These are phyloP conservation scores for Cephalopterus ornatus DNA, from an alignment of 2,113 vertebrate species.

Conservation along the genomic window DNA sequence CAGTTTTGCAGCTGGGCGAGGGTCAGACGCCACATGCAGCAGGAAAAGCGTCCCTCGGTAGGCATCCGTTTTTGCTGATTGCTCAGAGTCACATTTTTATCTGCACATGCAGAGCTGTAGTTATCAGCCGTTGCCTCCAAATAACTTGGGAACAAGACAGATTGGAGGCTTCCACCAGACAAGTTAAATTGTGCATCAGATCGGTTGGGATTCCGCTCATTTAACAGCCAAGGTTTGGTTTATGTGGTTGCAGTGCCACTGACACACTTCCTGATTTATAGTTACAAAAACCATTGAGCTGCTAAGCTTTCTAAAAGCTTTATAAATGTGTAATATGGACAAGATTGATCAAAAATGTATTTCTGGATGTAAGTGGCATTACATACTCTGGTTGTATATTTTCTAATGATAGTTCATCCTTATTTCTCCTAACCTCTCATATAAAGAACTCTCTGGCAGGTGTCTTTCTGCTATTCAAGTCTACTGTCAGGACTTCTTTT, in stretches of 20 bases:
- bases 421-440: background rate
- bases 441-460: background rate
- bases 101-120: background rate
- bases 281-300: background rate
- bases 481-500: background rate
- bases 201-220: background rate
- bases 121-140: background rate
- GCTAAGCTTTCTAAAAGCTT: background rate
- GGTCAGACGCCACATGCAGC: background rate
- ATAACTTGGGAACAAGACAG: background rate
- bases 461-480: background rate
- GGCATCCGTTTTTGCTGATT: background rate
- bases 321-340: background rate
- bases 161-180: background rate
- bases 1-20: background rate
- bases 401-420: background rate
- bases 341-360: background rate
- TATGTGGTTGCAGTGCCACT: background rate
- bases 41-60: background rate
- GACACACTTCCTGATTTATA: background rate
- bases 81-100: background rate
- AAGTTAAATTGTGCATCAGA: background rate
- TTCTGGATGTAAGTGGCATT: background rate
- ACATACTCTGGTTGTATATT: background rate
- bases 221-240: background rate